Base-by-base conservation (phyloP, 2,888 invertebrate species). In the Myopa testacea region DNA sequence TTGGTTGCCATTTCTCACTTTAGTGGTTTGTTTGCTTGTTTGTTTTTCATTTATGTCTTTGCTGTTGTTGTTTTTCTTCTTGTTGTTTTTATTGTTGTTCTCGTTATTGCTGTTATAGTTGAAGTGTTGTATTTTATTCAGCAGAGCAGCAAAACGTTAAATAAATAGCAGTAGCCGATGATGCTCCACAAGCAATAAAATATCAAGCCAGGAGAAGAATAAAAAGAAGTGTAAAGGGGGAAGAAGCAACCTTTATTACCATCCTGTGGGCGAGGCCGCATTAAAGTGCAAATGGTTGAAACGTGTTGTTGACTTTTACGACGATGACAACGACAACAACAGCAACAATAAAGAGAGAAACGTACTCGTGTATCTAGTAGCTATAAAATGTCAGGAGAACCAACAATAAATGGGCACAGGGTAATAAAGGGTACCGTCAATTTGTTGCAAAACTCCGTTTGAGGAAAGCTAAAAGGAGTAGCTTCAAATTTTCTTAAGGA, bases 271-370 rank as follows among this genome's bases (percentile, higher is more conserved):
- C 63, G 63, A 50, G 40, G 19, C 5, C 50, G 45, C 62, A 73
- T 73, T 73, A 78, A 75, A 80, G 73, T 77, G 78, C 75, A 80
- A 80, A 80, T 79, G 79, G 78, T 73, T 78, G 62, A 76, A 77
- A 75, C 78, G 79, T 75, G 78, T 58, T 79, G 80, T 78, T 80
- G 78, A 80, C 80, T 80, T 78, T 79, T 73, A 76, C 76, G 72
- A 75, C 68, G 67, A 70, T 40, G 79, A 77, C 34, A 8, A 71
- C 19, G 10, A 68, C 45, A 8, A 8, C 40, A 40, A 45, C 45
- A 45, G 10, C 45, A 45, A 62, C 19, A 55, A 72, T 40, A 37
- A 67, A 12, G 34, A 60, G 45, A 5, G 55, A 62, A 68, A 62
- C 19, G 37, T 26, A 68, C 52, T 40, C 40, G 58, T 60, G 40